Evolutionary conservation across 2,888 invertebrate species (phyloP).

Genomic region (Ptychoptera albimana): DNA sequence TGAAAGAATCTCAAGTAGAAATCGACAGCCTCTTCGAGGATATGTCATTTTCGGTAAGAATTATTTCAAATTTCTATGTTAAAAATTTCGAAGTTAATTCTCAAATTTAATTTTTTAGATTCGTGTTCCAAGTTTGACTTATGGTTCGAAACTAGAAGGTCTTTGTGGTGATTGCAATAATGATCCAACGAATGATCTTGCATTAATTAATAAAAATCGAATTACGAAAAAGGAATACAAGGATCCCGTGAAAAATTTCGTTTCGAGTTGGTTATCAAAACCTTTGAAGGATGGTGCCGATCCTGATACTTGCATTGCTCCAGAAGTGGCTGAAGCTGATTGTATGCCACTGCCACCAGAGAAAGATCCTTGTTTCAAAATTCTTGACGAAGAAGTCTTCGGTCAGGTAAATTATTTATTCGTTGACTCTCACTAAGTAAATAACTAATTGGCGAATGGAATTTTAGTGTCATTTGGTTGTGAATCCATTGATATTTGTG

Average conservation of each 20-base stretch:
- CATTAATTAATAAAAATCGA: conserved; percentile 32
- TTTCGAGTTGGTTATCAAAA: conserved; percentile 39
- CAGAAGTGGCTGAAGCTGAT: conserved; percentile 29
- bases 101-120: conserved; percentile 24
- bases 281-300: conserved; percentile 33
- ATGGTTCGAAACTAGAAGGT: conserved; percentile 56
- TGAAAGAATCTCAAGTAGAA: conserved; percentile 58
- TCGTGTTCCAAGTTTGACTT: conserved; percentile 56
- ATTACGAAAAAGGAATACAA: conserved; percentile 3
- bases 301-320: conserved; percentile 34
- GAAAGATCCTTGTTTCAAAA: conserved; percentile 47
- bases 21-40: conserved; percentile 33
- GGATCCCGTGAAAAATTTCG: conserved; percentile 24
- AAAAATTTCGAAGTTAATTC: too few species aligned
- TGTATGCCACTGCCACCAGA: conserved; percentile 41
- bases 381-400: conserved; percentile 39
- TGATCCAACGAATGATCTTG: conserved; percentile 38
- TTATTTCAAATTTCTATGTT: background rate
- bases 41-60: conserved; percentile 33
- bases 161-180: conserved; percentile 64
- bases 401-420: conserved; percentile 28
- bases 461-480: conserved; percentile 44
- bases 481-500: conserved; percentile 51
- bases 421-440: too few species aligned
- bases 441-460: too few species aligned